phyloP scores from a whole-genome alignment of 2,888 invertebrate genomes.

The Thereva nobilitata region DNA sequence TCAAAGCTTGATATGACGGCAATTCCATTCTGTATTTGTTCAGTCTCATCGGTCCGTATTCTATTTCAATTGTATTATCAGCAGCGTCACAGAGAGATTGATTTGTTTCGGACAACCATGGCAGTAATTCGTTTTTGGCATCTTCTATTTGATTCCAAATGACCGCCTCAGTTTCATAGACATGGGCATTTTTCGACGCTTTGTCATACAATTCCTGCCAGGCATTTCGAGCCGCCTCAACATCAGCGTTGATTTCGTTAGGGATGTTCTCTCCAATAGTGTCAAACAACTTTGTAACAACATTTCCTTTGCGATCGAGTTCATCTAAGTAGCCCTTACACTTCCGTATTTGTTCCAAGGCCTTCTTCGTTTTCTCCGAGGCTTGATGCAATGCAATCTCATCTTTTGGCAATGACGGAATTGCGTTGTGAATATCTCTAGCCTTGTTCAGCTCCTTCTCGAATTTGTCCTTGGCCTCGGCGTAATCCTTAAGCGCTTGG shows the following conservation, averaged over 20 bases:
- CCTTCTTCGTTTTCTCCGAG: slow-evolving; percentile 75
- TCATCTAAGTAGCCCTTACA: slow-evolving; percentile 76
- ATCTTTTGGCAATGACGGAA: slow-evolving; percentile 72
- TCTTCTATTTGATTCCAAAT: slow-evolving; percentile 93
- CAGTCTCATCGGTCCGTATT: slow-evolving; percentile 76
- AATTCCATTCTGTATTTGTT: slow-evolving; percentile 85
- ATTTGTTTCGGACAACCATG: slow-evolving; percentile 84
- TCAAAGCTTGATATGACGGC: slow-evolving; percentile 74
- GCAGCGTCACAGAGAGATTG: slow-evolving; percentile 75
- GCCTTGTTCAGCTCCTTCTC: slow-evolving; percentile 72
- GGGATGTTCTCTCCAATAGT: slow-evolving; percentile 63
- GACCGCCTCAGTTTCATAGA: slow-evolving; percentile 84
- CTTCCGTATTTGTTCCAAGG: slow-evolving; percentile 74
- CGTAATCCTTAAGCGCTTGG: slow-evolving; percentile 74
- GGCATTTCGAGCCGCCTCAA: slow-evolving; percentile 66
- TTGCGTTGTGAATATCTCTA: slow-evolving; percentile 66
- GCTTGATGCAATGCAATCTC: slow-evolving; percentile 71
- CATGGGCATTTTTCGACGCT: slow-evolving; percentile 74
- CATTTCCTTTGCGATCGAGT: slow-evolving; percentile 71
- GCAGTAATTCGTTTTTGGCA: slow-evolving; percentile 77
- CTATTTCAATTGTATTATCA: slow-evolving; percentile 77
- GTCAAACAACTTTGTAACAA: slow-evolving; percentile 58
- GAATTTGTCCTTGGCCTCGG: slow-evolving; percentile 72
- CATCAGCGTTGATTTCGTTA: slow-evolving; percentile 51
- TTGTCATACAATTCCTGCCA: slow-evolving; percentile 75